Evolutionary conservation across 2,888 invertebrate genomes (phyloP), one percentile per base, ranked within the genome.

Genomic region (Agrenia bidenticulata): DNA sequence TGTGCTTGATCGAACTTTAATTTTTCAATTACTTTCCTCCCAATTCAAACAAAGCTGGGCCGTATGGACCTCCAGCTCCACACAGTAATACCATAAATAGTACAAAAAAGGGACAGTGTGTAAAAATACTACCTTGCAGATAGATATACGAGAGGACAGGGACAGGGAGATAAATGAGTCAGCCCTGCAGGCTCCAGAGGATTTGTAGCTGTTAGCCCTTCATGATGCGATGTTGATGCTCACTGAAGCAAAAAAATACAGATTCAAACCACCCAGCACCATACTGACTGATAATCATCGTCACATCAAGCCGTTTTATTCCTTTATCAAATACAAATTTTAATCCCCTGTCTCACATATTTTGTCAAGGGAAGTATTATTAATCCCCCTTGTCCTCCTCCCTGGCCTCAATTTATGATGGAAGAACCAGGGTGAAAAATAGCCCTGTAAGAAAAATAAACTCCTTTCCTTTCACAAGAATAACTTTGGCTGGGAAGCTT

Each of bases 111-210:
- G 32, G 11, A 32, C 32, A 32, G 4, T n/a, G n/a, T n/a, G n/a
- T n/a, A n/a, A n/a, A n/a, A n/a, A n/a, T n/a, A n/a, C n/a, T 32
- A 32, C 11, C 32, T 32, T 32, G 5, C 32, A 4, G 4, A 32
- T 32, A 32, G 4, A 11, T 7, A 32, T 32, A 32, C 32, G 11
- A 32, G 32, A 7, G 32, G 11, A 11, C 15, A 17, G 57, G 37
- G 41, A 37, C 57, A 41, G 32, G 41, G 21, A 57, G 57, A 57
- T 57, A 57, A 57, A 57, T 57, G 57, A 57, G 42, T 57, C 41
- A 41, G 42, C 39, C 42, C 57, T 41, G 21, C 17, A 57, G 57
- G 57, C 57, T 41, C 41, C 17, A 57, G 57, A 41, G 57, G 41
- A 21, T 57, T 57, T 55, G 55, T 55, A 37, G 32, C 26, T 55